Evolutionary conservation across 2,113 vertebrate genomes (phyloP), one percentile per base, ranked within the genome.

Genomic region (Camelus dromedarius): DNA sequence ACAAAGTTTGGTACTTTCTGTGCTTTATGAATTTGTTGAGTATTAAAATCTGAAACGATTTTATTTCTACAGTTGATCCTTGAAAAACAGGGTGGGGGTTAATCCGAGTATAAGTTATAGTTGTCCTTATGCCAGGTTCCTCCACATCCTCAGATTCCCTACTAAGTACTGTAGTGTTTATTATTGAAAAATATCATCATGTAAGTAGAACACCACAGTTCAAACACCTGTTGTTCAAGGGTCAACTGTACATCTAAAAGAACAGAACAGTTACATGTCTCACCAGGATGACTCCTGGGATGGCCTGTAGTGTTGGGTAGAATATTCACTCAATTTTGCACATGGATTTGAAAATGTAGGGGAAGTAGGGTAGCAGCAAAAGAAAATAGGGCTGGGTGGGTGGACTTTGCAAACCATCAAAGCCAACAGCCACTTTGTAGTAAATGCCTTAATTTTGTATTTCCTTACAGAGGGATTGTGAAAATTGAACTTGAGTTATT

Each of bases 11-110:
- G 3, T 4, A 52, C 11, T 48, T 66, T 69, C 79, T 66, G 6
- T 81, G 16, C 12, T 94, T 94, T 14, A 60, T 90, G 24, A 38
- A 93, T 80, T 87, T 94, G 26, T 66, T 83, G 30, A 70, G 3
- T 60, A 84, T 93, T 22, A 94, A 48, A n/a, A 88, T 85, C 84
- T 89, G 75, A 91, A 64, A 96, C 93, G 24, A 73, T 87, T 94
- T 95, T 95, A 66, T 90, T 97, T 15, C 50, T 54, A 79, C 20
- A 54, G 32, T n/a, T 79, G 32, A 35, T 54, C 20, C 32, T 54
- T 35, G 19, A 79, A 79, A 79, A 24, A 54, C 7, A n/a, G 20
- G 32, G 38, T 42, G 38, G 50, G 32, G 19, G 12, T 79, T 79
- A 35, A 35, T 79, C 50, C 52, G 32, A 54, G 11, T 54, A 54